Evolutionary conservation across 2,888 invertebrate genomes (phyloP).

Genomic region (Anthophora plumipes): DNA sequence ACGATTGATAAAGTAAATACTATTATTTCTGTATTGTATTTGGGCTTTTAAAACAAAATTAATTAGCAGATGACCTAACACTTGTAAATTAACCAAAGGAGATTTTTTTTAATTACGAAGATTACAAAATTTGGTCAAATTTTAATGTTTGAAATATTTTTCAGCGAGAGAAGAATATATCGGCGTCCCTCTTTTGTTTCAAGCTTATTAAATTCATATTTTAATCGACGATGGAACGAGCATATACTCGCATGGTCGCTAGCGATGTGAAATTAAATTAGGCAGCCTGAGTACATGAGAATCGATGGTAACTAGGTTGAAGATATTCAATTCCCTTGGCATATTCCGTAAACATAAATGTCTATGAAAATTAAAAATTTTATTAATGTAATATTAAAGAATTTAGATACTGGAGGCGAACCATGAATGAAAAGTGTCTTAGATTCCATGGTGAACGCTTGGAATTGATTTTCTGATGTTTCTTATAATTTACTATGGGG

Average conservation of each 20-base stretch:
- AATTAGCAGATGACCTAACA: no score
- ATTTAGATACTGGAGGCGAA: not conserved
- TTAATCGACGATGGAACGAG: not conserved
- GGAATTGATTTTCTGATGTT: not conserved
- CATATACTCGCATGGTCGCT: conserved; percentile 4
- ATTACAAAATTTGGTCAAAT: no score
- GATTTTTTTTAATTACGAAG: no score
- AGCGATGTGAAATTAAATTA: conserved; percentile 23
- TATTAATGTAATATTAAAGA: not conserved
- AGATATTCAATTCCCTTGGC: not conserved
- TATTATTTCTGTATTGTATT: no score
- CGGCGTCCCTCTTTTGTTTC: no score
- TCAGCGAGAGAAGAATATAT: no score
- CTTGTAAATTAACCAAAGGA: no score
- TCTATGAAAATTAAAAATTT: not conserved
- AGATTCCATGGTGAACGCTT: not conserved
- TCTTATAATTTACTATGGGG: not conserved
- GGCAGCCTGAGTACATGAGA: not conserved
- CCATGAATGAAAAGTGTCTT: conserved; percentile 8
- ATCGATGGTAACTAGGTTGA: conserved; percentile 20
- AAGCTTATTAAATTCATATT: no score
- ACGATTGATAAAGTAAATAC: no score
- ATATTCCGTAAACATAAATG: not conserved
- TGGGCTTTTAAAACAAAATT: no score
- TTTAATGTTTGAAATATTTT: no score